Evolutionary conservation across 2,797 vertebrate species (phyloP), one percentile per base, ranked within the genome.

Genomic region (Odontamblyopus lacepedii): DNA sequence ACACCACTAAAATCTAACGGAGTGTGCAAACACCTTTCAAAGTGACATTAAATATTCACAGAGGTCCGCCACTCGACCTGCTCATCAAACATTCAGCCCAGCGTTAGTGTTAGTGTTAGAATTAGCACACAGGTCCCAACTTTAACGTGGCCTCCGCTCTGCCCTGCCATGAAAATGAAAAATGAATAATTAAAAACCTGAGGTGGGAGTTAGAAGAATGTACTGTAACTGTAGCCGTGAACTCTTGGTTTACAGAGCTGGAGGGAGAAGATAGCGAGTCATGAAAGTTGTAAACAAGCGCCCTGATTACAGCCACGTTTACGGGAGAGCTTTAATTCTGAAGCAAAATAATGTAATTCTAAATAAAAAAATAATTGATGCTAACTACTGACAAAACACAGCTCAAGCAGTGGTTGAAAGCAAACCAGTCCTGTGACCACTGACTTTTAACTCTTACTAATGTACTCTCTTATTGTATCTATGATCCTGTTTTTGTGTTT

Each of bases 161-260:
- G 23, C 18, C 29, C 67, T 15, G 41, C 41, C 41, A 12, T 61
- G 57, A 18, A 26, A 35, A 2, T 59, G 23, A 44, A 23, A 56
- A 53, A 27, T 41, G 19, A 69, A 68, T 62, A 27, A 64, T 72
- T 85, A 18, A 79, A 63, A 23, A 26, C 30, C 51, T 44, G 66
- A 62, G 67, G 53, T 59, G 72, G 55, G 69, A 32, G 38, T 44
- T 48, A 44, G 3, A 68, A 44, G 16, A 56, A n/a, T 75, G 77
- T 23, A 23, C 23, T 23, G 23, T 80, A 80, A 81, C 71, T 9
- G 8, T 70, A 82, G 75, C 69, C 62, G 71, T 13, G 48, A 41
- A 62, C 50, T 55, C 78, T 77, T 61, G 65, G 16, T 51, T 51
- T 62, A 65, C 64, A 67, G 26, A 48, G 38, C 50, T 53, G 61